Conservation (phyloP, 1,140 invertebrate genomes). For the Tetramorium parvispinum region DNA sequence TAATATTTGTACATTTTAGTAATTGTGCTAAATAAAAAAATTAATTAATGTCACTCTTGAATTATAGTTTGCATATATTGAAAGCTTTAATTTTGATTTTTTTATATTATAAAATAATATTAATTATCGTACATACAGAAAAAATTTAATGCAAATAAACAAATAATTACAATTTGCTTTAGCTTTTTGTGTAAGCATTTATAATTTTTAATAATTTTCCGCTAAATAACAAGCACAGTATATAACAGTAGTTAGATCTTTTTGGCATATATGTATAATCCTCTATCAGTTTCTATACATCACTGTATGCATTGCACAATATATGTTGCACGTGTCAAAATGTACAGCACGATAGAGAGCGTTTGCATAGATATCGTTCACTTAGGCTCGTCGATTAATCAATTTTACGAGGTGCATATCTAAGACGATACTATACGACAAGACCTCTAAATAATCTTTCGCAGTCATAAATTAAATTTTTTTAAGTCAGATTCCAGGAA, state of each 20-base stretch:
- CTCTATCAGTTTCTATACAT: background rate
- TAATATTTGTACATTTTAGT: background rate
- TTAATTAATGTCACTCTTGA: background rate
- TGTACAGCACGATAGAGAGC: background rate
- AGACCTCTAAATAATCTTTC: background rate
- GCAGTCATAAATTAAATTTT: background rate
- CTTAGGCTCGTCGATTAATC: conserved; percentile 9
- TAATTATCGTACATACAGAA: background rate
- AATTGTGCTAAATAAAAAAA: background rate
- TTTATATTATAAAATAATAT: background rate
- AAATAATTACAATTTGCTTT: background rate
- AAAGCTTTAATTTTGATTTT: background rate
- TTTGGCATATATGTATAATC: background rate
- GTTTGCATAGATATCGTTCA: conserved; percentile 39
- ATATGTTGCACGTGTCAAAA: background rate
- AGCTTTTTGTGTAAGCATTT: background rate
- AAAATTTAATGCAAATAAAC: background rate
- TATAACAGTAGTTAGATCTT: background rate
- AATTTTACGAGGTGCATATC: background rate
- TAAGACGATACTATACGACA: background rate
- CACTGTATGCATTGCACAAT: background rate
- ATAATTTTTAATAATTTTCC: background rate
- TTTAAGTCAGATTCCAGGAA: background rate
- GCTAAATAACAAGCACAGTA: background rate
- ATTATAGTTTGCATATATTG: background rate